phyloP scores from a whole-genome alignment of 2,797 vertebrate genomes.

The Sphenopsis melanotis region DNA sequence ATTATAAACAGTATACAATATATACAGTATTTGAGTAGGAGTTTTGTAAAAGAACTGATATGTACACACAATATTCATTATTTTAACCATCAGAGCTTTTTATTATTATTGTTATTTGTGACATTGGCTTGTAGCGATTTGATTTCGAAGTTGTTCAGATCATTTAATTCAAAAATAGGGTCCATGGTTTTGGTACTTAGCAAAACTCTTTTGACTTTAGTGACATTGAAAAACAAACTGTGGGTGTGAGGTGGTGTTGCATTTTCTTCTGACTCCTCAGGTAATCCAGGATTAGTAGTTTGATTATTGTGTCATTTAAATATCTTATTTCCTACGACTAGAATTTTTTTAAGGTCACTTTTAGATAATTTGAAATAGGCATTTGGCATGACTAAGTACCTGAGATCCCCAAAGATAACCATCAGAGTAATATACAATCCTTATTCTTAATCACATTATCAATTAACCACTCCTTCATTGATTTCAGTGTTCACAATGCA shows the following conservation, averaged over 20 bases:
- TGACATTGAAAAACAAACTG: background rate
- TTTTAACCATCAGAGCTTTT: background rate
- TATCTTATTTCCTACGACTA: background rate
- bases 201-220: background rate
- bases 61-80: background rate
- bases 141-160: background rate
- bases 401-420: background rate
- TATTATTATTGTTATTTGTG: background rate
- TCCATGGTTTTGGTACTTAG: background rate
- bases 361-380: background rate
- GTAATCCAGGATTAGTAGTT: background rate
- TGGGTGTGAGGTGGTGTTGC: rapidly evolving
- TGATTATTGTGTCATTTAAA: background rate
- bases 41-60: background rate
- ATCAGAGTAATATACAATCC: background rate
- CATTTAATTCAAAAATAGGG: background rate
- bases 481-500: background rate
- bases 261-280: background rate
- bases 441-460: background rate
- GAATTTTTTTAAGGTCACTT: background rate
- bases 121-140: background rate
- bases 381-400: background rate
- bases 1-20: background rate
- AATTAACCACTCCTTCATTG: background rate
- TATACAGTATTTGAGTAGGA: background rate